Base-by-base conservation (phyloP, 1,140 invertebrate species). In the Conus ventricosus region DNA sequence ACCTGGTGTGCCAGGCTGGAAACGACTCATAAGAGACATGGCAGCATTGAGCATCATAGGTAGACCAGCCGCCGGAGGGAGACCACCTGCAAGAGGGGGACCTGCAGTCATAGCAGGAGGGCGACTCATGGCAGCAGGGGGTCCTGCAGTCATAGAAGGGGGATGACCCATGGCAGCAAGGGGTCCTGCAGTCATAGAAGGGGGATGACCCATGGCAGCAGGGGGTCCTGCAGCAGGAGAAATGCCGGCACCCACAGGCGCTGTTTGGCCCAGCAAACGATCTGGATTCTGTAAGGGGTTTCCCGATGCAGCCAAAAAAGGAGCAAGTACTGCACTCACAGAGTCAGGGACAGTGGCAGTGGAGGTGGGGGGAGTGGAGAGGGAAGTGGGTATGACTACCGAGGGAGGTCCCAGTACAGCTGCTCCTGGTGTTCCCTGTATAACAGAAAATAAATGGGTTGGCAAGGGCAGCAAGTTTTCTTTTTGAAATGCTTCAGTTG, bases 41-140 rank as follows among this genome's bases (percentile, higher is more conserved):
- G 67, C 67, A n/a, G 67, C 67, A n/a, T 71, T 71, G 67, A 71
- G 67, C 67, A 71, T 71, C 67, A 71, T 71, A 20, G 67, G 67
- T 17, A 71, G 20, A 20, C 67, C 67, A 60, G 57, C 57, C 8
- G 57, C 57, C 8, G 57, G 8, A 15, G 57, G 57, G 15, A 11
- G 57, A 15, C 8, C 8, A 15, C 57, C 57, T 11, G 57, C 8
- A 15, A 60, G 8, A 60, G 57, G 57, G 15, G 57, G 57, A 60
- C 57, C 57, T 39, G 39, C 39, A 60, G 8, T 60, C 8, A 15
- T 8, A 60, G 15, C 57, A 11, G 57, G 57, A 15, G 57, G 57
- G 57, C 57, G 8, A 60, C 57, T 15, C 57, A 60, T 60, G 57
- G 57, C 57, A 60, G 57, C 1, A 60, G 57, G 57, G 57, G 8